A percentile compares a stretch with the other conserved stretches of the same genome.
Conservation (phyloP, 2,888 invertebrate genomes). For the Elmis aenea region DNA sequence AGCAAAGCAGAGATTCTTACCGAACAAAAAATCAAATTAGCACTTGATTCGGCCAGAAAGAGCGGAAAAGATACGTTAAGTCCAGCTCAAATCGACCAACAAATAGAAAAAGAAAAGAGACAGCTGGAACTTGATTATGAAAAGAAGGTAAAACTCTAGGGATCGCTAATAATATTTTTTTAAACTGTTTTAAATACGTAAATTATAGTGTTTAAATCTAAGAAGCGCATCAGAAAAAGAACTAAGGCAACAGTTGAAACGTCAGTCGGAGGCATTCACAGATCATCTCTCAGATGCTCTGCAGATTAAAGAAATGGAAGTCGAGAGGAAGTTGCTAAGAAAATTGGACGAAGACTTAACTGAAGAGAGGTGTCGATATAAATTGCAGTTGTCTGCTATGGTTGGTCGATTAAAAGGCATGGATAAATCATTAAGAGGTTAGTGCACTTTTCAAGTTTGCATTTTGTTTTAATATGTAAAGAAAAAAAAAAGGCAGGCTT, state of each 20-base stretch:
- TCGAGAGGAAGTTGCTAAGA: constrained; percentile 50
- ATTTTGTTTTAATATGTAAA: background rate
- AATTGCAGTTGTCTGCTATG: constrained; percentile 66
- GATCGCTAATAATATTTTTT: constrained; percentile 6
- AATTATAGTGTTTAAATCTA: constrained; percentile 57
- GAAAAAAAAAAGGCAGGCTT: no score
- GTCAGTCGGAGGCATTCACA: constrained; percentile 80
- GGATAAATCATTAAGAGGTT: constrained; percentile 70
- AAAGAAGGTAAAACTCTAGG: constrained; percentile 54
- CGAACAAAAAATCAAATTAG: constrained; percentile 57
- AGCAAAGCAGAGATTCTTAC: constrained; percentile 64
- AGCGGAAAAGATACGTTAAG: constrained; percentile 49
- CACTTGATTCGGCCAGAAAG: constrained; percentile 56
- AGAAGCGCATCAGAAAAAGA: constrained; percentile 66
- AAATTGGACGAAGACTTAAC: constrained; percentile 64
- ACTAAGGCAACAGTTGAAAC: constrained; percentile 71
- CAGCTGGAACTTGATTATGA: constrained; percentile 65
- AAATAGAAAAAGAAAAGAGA: constrained; percentile 64
- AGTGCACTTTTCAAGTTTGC: constrained; percentile 28
- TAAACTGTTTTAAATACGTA: constrained; percentile 5
- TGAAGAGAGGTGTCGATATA: constrained; percentile 62
- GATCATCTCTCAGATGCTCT: constrained; percentile 75
- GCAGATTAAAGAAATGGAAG: constrained; percentile 48
- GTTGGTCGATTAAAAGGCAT: constrained; percentile 72
- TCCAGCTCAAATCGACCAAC: constrained; percentile 60